phyloP scores from a whole-genome alignment of 35 echinoderm and acorn worm species.

The Anneissia japonica region DNA sequence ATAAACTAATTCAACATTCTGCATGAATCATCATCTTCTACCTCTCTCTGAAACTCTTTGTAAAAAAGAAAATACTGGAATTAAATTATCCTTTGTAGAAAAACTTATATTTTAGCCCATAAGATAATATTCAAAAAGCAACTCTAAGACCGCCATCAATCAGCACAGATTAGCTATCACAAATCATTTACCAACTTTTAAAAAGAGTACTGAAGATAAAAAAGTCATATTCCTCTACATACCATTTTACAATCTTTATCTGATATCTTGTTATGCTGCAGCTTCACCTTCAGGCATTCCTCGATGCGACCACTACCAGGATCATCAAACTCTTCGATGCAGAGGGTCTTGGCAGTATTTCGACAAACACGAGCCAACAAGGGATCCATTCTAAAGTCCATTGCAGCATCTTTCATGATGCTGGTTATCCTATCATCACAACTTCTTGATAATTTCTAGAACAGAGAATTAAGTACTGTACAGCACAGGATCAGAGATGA shows the following conservation, averaged over 20 bases:
- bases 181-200: too few relatives aligned
- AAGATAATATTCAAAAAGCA: too few relatives aligned
- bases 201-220: too few relatives aligned
- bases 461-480: not conserved
- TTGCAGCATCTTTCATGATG: conserved; percentile 57
- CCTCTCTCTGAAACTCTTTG: too few relatives aligned
- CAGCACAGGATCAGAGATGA: not conserved
- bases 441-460: not conserved
- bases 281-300: conserved; percentile 66
- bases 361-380: conserved; percentile 26
- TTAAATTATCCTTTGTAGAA: too few relatives aligned
- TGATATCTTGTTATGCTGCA: not conserved
- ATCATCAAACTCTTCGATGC: conserved; percentile 44
- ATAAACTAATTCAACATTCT: too few relatives aligned
- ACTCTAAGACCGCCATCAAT: too few relatives aligned
- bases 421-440: not conserved
- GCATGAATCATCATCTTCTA: too few relatives aligned
- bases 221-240: not conserved
- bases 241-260: conserved; percentile 10
- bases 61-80: too few relatives aligned
- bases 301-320: conserved; percentile 54
- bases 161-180: too few relatives aligned
- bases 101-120: too few relatives aligned
- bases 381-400: conserved; percentile 79
- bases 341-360: conserved; percentile 16